phyloP scores from a whole-genome alignment of 92 coral and sea anemone genomes.

The Zoanthus sansibaricus region DNA sequence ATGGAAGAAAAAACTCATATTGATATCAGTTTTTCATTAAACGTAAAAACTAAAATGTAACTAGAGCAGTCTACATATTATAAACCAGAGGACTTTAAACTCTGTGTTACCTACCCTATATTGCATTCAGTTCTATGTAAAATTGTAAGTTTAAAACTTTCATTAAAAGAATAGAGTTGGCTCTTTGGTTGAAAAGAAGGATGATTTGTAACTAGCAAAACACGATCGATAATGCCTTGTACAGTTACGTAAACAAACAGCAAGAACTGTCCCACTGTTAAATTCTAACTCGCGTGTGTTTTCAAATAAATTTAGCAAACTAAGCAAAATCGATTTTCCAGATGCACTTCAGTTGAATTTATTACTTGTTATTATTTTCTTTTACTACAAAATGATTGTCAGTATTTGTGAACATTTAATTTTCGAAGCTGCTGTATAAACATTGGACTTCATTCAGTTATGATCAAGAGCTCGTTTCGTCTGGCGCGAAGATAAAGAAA shows the following conservation, averaged over 20 bases:
- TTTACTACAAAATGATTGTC: constrained; percentile 12
- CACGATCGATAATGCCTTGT: too few species aligned
- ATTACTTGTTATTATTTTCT: constrained; percentile 7
- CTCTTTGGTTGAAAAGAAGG: too few species aligned
- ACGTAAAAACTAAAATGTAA: too few species aligned
- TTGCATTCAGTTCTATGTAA: too few species aligned
- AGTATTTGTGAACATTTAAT: background rate
- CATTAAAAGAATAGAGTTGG: too few species aligned
- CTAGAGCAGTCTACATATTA: too few species aligned
- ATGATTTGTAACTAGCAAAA: too few species aligned
- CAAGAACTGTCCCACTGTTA: background rate
- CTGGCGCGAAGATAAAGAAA: background rate
- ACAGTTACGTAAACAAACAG: background rate
- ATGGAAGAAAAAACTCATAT: too few species aligned
- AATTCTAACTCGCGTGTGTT: background rate
- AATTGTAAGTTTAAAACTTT: too few species aligned
- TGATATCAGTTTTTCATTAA: too few species aligned
- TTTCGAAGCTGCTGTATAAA: constrained; percentile 18
- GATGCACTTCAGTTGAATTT: constrained; percentile 14
- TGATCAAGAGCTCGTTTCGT: background rate
- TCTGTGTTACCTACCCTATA: too few species aligned
- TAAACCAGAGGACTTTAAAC: too few species aligned
- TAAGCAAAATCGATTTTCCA: constrained; percentile 7
- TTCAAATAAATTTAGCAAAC: background rate
- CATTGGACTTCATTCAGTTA: constrained; percentile 28